A percentile compares a stretch with the other conserved stretches of the same genome.
phyloP scores from a whole-genome alignment of 92 coral and sea anemone genomes.

The Epizoanthus illoricatus region DNA sequence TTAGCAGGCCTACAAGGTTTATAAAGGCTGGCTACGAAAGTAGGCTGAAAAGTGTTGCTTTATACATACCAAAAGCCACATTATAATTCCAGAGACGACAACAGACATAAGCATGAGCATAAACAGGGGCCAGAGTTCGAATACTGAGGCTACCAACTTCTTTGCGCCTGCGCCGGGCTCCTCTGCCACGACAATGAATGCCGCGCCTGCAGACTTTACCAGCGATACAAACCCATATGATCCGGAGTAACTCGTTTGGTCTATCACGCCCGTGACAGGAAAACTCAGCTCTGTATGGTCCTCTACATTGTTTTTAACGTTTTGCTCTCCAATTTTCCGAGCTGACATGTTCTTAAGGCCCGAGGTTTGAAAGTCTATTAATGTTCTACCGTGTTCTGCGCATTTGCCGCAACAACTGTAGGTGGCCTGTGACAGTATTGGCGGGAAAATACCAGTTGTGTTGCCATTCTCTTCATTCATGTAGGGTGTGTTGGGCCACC shows the following conservation, averaged over 20 bases:
- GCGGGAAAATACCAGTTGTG: conserved; percentile 78
- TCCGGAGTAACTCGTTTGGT: conserved; percentile 56
- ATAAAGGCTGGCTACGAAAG: no score
- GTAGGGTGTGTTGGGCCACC: conserved; percentile 89
- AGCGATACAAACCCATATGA: conserved; percentile 78
- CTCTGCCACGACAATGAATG: conserved; percentile 66
- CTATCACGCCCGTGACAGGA: conserved; percentile 72
- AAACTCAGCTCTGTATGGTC: conserved; percentile 69
- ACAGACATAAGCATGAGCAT: conserved; percentile 75
- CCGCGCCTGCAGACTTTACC: conserved; percentile 85
- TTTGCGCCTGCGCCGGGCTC: conserved; percentile 63
- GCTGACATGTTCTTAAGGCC: conserved; percentile 34
- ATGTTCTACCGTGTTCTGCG: conserved; percentile 57
- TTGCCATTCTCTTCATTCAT: conserved; percentile 42
- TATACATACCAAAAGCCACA: conserved; percentile 86
- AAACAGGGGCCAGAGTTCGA: conserved; percentile 78
- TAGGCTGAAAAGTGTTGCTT: no score
- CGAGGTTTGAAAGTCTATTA: conserved; percentile 43
- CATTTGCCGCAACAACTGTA: conserved; percentile 73
- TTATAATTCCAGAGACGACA: conserved; percentile 71
- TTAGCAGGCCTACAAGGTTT: no score
- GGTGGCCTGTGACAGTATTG: conserved; percentile 57
- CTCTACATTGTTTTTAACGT: conserved; percentile 55
- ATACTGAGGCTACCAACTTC: conserved; percentile 69
- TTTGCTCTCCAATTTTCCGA: conserved; percentile 43